These are phyloP conservation scores for Melanerpes formicivorus DNA, from an alignment of 2,113 vertebrate species.

Conservation along the genomic window DNA sequence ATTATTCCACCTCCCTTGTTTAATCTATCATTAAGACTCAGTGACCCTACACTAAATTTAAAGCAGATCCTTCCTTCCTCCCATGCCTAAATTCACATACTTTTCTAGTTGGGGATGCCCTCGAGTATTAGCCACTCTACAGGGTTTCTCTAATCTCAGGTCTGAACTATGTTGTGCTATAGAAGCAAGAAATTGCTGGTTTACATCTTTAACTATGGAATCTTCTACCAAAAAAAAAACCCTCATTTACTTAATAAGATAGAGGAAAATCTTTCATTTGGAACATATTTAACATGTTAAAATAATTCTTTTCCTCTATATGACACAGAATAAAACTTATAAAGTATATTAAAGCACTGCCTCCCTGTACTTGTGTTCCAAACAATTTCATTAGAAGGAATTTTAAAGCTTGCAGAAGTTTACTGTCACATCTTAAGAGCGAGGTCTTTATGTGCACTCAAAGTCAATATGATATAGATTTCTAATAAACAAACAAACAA, in stretches of 20 bases:
- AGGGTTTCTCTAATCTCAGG: slow-evolving; percentile 88
- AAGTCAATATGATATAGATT: not conserved
- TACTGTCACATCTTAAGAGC: not conserved
- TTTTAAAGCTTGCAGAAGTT: not conserved
- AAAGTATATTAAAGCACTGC: not conserved
- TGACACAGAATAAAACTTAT: not conserved
- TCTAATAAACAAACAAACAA: not conserved
- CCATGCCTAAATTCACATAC: slow-evolving; percentile 87
- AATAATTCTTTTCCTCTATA: not conserved
- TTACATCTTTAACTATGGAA: slow-evolving; percentile 81
- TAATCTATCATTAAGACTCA: slow-evolving; percentile 89
- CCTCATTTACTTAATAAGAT: slow-evolving; percentile 76
- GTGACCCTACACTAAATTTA: slow-evolving; percentile 89
- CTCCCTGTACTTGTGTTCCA: not conserved
- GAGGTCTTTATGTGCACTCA: not conserved
- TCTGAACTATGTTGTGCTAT: slow-evolving; percentile 85
- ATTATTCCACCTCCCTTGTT: slow-evolving; percentile 84
- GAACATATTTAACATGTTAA: not conserved
- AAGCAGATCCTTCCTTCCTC: slow-evolving; percentile 90
- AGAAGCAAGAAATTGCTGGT: slow-evolving; percentile 86
- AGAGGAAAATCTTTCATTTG: slow-evolving; percentile 62
- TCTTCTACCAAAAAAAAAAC: slow-evolving; percentile 65
- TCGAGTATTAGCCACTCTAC: slow-evolving; percentile 86
- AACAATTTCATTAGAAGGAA: not conserved
- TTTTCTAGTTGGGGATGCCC: slow-evolving; percentile 86